A percentile compares a stretch with the other conserved stretches of the same genome.
These are phyloP conservation scores for Pelmatolapia mariae DNA, from an alignment of 2,113 vertebrate species.

Conservation along the genomic window DNA sequence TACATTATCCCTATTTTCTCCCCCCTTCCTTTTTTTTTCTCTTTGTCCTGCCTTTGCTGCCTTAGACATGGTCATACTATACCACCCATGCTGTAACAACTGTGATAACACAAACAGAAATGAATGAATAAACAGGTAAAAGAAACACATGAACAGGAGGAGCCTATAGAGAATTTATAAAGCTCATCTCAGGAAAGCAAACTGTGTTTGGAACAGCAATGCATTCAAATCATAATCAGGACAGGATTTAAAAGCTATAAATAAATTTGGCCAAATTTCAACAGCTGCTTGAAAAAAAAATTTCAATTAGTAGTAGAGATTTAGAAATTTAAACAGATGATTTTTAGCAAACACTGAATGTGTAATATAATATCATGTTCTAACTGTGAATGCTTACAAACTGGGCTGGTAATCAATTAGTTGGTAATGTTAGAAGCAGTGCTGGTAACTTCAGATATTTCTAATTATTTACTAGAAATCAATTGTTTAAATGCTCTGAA, in stretches of 20 bases:
- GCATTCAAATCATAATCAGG: neutral
- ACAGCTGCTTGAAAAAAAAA: rapidly evolving
- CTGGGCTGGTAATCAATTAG: rapidly evolving
- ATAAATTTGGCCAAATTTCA: neutral
- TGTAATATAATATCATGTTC: neutral
- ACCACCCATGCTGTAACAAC: neutral
- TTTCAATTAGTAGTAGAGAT: neutral
- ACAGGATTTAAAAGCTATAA: neutral
- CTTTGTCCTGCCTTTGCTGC: neutral
- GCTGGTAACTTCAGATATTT: neutral
- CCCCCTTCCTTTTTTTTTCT: neutral
- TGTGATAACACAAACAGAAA: neutral
- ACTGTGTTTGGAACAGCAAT: neutral
- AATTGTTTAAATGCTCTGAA: neutral
- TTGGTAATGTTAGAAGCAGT: neutral
- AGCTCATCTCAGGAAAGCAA: rapidly evolving
- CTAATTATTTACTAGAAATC: neutral
- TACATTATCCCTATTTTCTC: neutral
- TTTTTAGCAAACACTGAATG: neutral
- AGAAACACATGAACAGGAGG: neutral
- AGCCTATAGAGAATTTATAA: neutral
- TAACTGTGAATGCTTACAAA: neutral
- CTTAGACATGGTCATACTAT: neutral
- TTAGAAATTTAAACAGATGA: neutral
- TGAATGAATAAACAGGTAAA: neutral